Percentiles rank a stretch among this genome's conserved stretches.
phyloP scores from a whole-genome alignment of 2,113 vertebrate species.

The Colaptes auratus region DNA sequence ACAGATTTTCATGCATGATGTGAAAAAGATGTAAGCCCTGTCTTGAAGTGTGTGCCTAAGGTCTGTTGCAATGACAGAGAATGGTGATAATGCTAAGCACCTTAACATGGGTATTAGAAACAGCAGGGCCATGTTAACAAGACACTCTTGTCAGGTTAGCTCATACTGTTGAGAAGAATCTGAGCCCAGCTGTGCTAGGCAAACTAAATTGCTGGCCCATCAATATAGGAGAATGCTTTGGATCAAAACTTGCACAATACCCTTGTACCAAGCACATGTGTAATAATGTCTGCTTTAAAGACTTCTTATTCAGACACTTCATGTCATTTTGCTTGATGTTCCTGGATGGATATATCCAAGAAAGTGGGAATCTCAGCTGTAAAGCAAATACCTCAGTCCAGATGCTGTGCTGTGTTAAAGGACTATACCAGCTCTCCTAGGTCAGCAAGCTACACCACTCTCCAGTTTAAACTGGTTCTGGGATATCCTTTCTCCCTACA shows the following conservation, averaged over 20 bases:
- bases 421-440: background rate
- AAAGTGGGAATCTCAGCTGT: background rate
- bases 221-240: background rate
- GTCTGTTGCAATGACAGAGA: background rate
- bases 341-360: background rate
- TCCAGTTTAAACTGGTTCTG: background rate
- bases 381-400: background rate
- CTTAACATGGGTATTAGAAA: background rate
- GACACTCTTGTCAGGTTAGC: background rate
- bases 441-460: background rate
- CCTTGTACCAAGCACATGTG: rapidly evolving
- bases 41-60: background rate
- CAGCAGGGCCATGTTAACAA: background rate
- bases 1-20: background rate
- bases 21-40: background rate
- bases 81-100: background rate
- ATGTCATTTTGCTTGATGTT: rapidly evolving
- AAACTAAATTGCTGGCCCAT: background rate
- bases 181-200: background rate
- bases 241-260: background rate
- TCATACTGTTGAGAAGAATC: background rate
- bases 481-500: background rate
- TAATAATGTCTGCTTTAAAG: background rate
- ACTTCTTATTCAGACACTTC: background rate
- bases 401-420: rapidly evolving